These are phyloP conservation scores for Ceyx melanurus DNA, from an alignment of 2,113 vertebrate species.

Conservation along the genomic window DNA sequence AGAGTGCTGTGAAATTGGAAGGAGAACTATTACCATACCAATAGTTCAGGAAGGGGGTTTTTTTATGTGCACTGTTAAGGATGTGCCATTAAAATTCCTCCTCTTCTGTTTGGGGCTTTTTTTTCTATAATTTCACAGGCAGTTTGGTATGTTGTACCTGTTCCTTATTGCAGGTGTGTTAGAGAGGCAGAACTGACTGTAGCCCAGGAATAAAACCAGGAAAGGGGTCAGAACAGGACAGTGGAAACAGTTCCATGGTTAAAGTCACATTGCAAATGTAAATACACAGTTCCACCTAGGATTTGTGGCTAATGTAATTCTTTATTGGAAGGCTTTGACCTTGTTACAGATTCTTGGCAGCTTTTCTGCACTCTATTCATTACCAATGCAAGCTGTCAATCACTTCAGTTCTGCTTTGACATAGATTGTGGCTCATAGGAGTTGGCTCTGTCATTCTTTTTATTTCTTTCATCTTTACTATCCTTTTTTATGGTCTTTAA, in stretches of 20 bases:
- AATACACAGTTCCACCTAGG: conserved; percentile 29
- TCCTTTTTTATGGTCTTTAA: conserved; percentile 51
- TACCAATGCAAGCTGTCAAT: conserved; percentile 65
- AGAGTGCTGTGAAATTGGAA: conserved; percentile 23
- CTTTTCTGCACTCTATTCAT: conserved; percentile 48
- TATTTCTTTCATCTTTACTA: conserved; percentile 64
- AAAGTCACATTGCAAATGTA: conserved; percentile 10
- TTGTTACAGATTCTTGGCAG: conserved; percentile 55
- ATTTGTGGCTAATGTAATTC: conserved; percentile 57
- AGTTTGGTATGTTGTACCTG: background rate
- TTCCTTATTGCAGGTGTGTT: background rate
- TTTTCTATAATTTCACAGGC: background rate
- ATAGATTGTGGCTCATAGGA: conserved; percentile 41
- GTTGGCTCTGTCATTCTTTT: conserved; percentile 48
- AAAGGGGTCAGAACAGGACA: background rate
- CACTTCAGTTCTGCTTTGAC: conserved; percentile 59
- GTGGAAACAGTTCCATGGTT: background rate
- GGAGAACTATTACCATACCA: conserved; percentile 33
- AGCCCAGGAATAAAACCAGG: background rate
- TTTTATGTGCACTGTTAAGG: background rate
- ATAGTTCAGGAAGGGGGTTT: conserved; percentile 23
- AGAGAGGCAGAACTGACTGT: background rate
- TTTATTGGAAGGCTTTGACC: conserved; percentile 61
- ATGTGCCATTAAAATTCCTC: conserved; percentile 9
- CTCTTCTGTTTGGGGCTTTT: background rate